These are phyloP conservation scores for Petaurus breviceps DNA, from an alignment of 2,113 vertebrate species.

Conservation along the genomic window DNA sequence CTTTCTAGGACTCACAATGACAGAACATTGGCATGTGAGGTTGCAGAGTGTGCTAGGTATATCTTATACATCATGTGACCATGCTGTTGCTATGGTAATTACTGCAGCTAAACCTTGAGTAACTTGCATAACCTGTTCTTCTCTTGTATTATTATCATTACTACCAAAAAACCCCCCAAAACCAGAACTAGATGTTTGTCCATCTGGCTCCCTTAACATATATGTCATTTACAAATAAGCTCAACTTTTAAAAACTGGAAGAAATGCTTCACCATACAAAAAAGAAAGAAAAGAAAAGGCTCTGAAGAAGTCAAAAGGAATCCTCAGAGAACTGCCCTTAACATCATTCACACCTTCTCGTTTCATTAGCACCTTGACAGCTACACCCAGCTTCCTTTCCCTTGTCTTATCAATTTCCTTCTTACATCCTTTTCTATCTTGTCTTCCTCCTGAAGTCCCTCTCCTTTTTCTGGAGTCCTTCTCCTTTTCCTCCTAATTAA, in stretches of 20 bases:
- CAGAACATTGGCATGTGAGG: background rate
- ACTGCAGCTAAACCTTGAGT: conserved; percentile 15
- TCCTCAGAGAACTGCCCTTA: background rate
- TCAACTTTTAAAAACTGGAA: background rate
- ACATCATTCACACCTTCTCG: background rate
- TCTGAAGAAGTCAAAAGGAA: background rate
- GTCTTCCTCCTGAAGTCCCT: background rate
- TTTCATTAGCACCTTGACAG: background rate
- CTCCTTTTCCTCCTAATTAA: background rate
- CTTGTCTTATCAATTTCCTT: background rate
- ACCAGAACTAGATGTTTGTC: background rate
- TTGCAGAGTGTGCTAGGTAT: background rate
- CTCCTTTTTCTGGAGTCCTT: background rate
- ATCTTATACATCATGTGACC: background rate
- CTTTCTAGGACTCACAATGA: conserved; percentile 31
- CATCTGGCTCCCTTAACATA: conserved; percentile 19
- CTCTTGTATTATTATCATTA: conserved; percentile 23
- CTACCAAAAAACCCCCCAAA: background rate
- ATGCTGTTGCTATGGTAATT: conserved; percentile 40
- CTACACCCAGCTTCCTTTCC: background rate
- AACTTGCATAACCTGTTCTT: background rate
- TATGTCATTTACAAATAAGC: background rate
- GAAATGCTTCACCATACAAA: conserved; percentile 5
- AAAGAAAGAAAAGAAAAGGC: background rate
- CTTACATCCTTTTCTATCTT: background rate